Evolutionary conservation across 2,888 invertebrate genomes (phyloP), one percentile per base, ranked within the genome.

Genomic region (Molanna angustata): DNA sequence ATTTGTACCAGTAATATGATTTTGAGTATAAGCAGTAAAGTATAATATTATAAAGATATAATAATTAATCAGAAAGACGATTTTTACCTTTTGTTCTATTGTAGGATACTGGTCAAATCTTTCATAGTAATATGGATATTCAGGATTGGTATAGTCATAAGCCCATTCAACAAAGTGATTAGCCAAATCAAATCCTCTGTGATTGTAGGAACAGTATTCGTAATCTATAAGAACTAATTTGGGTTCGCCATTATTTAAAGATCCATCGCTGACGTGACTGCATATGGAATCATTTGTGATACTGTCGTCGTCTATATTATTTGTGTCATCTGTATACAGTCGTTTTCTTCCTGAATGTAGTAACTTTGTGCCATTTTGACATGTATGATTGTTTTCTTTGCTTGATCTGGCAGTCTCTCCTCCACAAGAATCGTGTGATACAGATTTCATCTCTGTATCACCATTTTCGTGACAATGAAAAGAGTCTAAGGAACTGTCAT

Each of bases 181-280:
- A 2, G 95, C 95, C 44, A 96, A 75, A 70, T 96, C 96, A 70
- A 94, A 96, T 0, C 88, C 94, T 45, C 95, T 79, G 67, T 91
- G 91, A 67, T 96, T 95, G 72, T 96, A 96, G 0, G 94, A 90
- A 69, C 94, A 94, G 67, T 95, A 96, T 71, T 96, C 95, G 67
- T 92, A 96, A 69, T 96, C 96, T 64, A 92, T 93, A 20, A 93
- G 77, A 13, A 89, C 86, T 22, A 93, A 70, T 59, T 82, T 81
- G 1, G 84, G 83, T 47, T 80, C 79, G 0, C 75, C 75, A 1
- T 64, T 67, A 37, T 40, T 44, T 16, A 58, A 20, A 4, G 58
- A 58, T n/a, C 49, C 54, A 48, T 76, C 75, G 0, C 75, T 74
- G 0, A 71, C 65, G 1, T 67, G 67, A 35, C 69, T 69, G 11